These are phyloP conservation scores for Odontamblyopus rebecca DNA, from an alignment of 2,797 vertebrate genomes.

Conservation along the genomic window DNA sequence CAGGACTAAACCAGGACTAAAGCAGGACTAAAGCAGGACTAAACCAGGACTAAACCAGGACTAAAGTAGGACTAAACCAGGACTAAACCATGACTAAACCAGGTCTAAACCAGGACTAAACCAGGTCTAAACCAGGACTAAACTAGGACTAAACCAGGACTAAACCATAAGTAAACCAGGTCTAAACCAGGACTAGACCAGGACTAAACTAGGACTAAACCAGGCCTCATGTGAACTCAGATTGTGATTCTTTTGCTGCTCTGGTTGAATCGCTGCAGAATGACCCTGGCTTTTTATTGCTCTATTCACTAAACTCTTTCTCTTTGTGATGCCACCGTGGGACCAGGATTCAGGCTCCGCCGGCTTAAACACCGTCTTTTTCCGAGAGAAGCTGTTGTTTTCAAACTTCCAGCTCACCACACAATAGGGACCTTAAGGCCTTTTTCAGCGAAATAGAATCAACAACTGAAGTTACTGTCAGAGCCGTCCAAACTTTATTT, in stretches of 20 bases:
- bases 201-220: background rate
- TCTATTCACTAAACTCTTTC: background rate
- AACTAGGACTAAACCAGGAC: too few relatives aligned
- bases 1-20: too few relatives aligned
- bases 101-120: too few relatives aligned
- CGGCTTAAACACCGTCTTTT: background rate
- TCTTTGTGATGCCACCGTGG: background rate
- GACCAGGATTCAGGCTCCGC: background rate
- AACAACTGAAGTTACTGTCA: conserved; percentile 13
- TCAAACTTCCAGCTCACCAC: conserved; percentile 8
- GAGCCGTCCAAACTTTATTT: conserved; percentile 7
- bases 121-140: too few relatives aligned
- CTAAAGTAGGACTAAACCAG: too few relatives aligned
- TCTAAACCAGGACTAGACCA: too few relatives aligned
- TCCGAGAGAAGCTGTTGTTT: conserved; percentile 6
- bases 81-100: too few relatives aligned
- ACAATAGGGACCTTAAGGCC: conserved; percentile 7
- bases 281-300: background rate
- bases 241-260: background rate
- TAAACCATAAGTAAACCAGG: too few relatives aligned
- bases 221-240: background rate
- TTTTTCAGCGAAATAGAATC: background rate
- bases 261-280: background rate
- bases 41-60: too few relatives aligned
- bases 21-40: too few relatives aligned